Evolutionary conservation across 2,113 vertebrate genomes (phyloP).

Genomic region (Aldabrachelys gigantea): DNA sequence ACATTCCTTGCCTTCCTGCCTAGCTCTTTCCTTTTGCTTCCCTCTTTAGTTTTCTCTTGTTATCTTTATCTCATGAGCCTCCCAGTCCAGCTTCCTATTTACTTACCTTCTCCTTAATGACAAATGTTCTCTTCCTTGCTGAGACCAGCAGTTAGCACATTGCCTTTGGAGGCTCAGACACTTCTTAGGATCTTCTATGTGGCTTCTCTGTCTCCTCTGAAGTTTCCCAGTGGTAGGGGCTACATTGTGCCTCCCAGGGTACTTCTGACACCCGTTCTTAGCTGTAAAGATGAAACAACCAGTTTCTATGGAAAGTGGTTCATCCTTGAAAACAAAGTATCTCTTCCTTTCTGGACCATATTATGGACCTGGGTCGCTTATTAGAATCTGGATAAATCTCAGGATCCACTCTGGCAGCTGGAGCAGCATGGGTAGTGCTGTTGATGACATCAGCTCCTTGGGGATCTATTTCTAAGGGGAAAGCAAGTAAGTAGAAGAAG

Average conservation of each 20-base stretch:
- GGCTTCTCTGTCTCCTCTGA: background rate
- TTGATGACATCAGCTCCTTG: constrained; percentile 5
- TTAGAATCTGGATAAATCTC: background rate
- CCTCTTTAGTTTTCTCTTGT: background rate
- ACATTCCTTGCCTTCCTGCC: background rate
- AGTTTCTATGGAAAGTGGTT: background rate
- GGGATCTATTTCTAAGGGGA: constrained; percentile 10
- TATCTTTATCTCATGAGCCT: background rate
- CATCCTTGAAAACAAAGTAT: background rate
- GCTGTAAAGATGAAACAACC: background rate
- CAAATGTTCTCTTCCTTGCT: background rate
- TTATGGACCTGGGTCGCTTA: background rate
- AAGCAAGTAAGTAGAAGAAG: constrained; percentile 13
- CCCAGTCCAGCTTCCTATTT: background rate
- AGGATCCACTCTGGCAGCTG: background rate
- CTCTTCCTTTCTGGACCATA: background rate
- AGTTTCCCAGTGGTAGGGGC: background rate
- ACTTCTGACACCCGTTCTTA: background rate
- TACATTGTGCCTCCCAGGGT: background rate
- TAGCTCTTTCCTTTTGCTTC: background rate
- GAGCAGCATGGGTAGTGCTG: constrained; percentile 8
- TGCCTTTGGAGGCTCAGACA: background rate
- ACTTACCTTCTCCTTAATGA: background rate
- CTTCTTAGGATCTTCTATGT: background rate
- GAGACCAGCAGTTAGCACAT: background rate